Evolutionary conservation across 1,140 invertebrate species (phyloP), one percentile per base, ranked within the genome.

Genomic region (Rhagoletis pomonella): DNA sequence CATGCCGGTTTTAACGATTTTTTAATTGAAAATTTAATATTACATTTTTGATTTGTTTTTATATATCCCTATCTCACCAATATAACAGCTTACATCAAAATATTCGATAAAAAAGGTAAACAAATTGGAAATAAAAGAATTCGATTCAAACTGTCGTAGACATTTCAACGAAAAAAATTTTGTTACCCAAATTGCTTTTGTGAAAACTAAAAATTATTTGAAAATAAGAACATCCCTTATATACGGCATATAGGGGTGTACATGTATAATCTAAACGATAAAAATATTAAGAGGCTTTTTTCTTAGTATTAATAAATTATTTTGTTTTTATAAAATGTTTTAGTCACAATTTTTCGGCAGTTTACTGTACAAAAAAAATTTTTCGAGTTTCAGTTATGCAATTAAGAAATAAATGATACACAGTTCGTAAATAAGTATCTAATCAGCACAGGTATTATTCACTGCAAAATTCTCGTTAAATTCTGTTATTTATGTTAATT

Each of bases 401-500:
- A 44, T 5, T 73, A 73, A 73, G 4, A 65, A 44, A 4, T 44
- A n/a, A 3, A 73, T 17, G 44, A 44, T 73, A n/a, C 67, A 73
- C 67, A 73, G 1, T 73, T 47, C 4, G 2, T 9, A 73, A 44
- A 17, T 4, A n/a, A 67, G 39, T 73, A 29, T 29, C 29, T 29
- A 73, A 73, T 69, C 44, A 12, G 17, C 3, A 69, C 0, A 3
- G 5, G 5, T 42, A 42, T 47, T 73, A 65, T 65, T 19, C 7
- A 42, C 42, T 42, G 12, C 12, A 44, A 47, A 73, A 29, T 29
- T 29, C 29, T 29, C 29, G 29, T 29, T 29, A 47, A 44, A 47
- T n/a, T 17, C 67, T 19, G 73, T 81, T 81, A 81, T 58, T 81
- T 81, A 81, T 47, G 73, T 55, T 19, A 55, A 81, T 55, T 55